Evolutionary conservation across 2,113 vertebrate species (phyloP).

Genomic region (Heptranchias perlo): DNA sequence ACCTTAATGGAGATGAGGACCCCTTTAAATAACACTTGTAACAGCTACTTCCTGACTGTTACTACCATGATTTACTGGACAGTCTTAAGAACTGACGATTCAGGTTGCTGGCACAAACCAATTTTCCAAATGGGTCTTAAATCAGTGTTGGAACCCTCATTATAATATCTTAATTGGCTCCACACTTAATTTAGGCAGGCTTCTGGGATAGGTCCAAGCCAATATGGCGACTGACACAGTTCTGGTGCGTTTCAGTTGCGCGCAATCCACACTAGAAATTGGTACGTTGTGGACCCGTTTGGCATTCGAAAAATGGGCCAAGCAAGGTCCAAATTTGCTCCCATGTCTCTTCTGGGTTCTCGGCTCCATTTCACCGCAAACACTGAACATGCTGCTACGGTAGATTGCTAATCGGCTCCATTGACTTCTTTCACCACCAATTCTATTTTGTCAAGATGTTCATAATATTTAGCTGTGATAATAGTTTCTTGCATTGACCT

Average conservation of each 20-base stretch:
- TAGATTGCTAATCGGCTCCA: background rate
- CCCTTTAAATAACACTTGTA: too few relatives aligned
- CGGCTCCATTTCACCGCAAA: background rate
- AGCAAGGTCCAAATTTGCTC: background rate
- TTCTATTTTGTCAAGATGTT: conserved; percentile 5
- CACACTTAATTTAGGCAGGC: background rate
- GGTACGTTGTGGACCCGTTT: background rate
- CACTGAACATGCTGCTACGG: background rate
- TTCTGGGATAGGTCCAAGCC: background rate
- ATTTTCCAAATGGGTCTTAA: background rate
- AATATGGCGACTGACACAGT: background rate
- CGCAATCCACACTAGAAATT: background rate
- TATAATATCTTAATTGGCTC: background rate
- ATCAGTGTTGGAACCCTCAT: background rate
- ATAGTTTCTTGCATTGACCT: background rate
- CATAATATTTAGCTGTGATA: background rate
- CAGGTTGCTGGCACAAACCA: too few relatives aligned
- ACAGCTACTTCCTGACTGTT: too few relatives aligned
- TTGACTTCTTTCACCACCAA: background rate
- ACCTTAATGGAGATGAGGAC: too few relatives aligned
- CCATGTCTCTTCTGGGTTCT: background rate
- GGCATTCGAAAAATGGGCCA: background rate
- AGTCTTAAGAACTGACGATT: too few relatives aligned
- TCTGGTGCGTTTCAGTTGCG: background rate
- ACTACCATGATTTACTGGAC: too few relatives aligned